Base-by-base conservation (phyloP, 2,797 vertebrate species). In the Steatocranus sp. region DNA sequence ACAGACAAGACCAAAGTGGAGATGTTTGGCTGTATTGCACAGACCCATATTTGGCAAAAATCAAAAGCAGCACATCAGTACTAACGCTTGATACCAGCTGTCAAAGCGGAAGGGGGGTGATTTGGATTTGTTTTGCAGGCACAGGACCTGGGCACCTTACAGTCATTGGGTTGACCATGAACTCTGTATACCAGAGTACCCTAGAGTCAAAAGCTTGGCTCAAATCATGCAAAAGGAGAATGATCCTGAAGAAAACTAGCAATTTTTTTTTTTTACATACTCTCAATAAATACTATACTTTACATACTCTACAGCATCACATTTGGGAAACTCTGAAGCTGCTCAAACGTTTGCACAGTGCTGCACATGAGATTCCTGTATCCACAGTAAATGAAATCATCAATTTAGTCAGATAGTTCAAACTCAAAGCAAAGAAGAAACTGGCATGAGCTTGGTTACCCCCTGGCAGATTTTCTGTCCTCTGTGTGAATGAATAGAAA, bases 391-490 rank as follows among this genome's bases (percentile, higher is more conserved):
- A 76, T 38, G 17, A 70, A 63, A 79, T 66, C 18, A 15, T 61
- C 75, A 17, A 27, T 68, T 79, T 30, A 53, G 30, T 78, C 51
- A 75, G 32, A 50, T 20, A 46, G 36, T 50, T 38, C 43, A 76
- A 50, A 75, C 56, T 43, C 43, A 14, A 30, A 27, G 49, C 7
- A 87, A 93, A 91, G 58, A 76, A 82, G 89, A 90, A 84, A 83
- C 83, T 80, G 76, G 83, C 83, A 80, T 84, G 82, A 88, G 81
- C 36, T 54, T 9, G 79, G 36, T 88, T 87, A 86, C 86, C 75
- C 79, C 32, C 68, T 83, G 88, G 81, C 80, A 89, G 51, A 86
- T 77, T 89, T 90, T 90, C 81, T 91, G 56, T 50, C 51, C 83
- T 61, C 63, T 11, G 7, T 82, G 79, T 88, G 80, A 75, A 61